Evolutionary conservation across 2,113 vertebrate species (phyloP).

Genomic region (Podilymbus podiceps): DNA sequence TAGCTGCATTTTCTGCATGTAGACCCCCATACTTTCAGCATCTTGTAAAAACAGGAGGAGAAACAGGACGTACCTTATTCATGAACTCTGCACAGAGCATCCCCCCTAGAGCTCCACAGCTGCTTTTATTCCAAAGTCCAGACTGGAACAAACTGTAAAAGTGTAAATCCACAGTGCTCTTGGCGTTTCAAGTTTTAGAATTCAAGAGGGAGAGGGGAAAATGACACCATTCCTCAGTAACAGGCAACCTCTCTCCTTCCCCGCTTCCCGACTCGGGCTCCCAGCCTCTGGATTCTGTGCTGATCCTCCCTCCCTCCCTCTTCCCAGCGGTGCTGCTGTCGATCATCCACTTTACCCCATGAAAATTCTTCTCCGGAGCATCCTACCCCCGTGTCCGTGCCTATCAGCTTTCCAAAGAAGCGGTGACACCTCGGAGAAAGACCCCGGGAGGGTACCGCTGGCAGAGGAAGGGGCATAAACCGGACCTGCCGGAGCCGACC

Average conservation of each 20-base stretch:
- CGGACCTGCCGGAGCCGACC: background rate
- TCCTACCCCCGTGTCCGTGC: background rate
- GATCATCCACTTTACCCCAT: background rate
- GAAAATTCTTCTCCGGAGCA: slow-evolving; percentile 32
- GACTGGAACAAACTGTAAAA: background rate
- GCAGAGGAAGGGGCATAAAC: background rate
- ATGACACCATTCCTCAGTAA: background rate
- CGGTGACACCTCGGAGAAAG: background rate
- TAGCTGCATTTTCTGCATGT: background rate
- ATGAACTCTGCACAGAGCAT: background rate
- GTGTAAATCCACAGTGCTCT: background rate
- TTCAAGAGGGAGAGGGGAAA: background rate
- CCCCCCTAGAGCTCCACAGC: background rate
- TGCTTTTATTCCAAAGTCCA: background rate
- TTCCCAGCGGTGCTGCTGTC: background rate
- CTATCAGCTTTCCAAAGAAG: background rate
- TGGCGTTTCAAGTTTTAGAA: background rate
- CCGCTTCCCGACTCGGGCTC: background rate
- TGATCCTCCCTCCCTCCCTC: background rate
- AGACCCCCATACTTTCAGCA: background rate
- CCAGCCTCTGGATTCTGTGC: background rate
- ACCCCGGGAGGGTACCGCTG: background rate
- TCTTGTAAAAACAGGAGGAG: background rate
- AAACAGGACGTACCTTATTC: slow-evolving; percentile 32
- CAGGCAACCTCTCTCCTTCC: background rate